A percentile compares a stretch with the other conserved stretches of the same genome.
These are phyloP conservation scores for Acleris cristana DNA, from an alignment of 2,888 invertebrate genomes.

Conservation along the genomic window DNA sequence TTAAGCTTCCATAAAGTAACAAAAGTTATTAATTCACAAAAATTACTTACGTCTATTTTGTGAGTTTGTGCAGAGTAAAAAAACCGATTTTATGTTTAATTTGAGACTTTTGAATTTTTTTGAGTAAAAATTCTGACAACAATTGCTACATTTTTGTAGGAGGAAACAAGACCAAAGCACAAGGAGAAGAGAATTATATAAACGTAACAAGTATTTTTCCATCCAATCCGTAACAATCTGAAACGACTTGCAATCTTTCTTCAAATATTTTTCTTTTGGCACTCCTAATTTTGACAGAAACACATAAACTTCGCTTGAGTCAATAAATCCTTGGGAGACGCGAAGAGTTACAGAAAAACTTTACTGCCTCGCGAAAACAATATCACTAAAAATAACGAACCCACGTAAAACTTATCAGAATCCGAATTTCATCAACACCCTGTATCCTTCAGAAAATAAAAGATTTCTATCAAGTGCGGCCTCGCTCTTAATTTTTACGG, in stretches of 20 bases:
- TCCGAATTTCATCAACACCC: slow-evolving; percentile 35
- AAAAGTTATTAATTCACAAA: too few relatives aligned
- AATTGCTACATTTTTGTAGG: too few relatives aligned
- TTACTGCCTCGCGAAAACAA: slow-evolving; percentile 21
- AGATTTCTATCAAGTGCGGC: slow-evolving; percentile 22
- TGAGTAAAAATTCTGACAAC: too few relatives aligned
- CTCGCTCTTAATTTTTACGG: slow-evolving; percentile 16
- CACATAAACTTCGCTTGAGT: slow-evolving; percentile 20
- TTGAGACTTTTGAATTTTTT: too few relatives aligned
- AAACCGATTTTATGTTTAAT: too few relatives aligned
- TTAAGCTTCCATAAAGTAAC: too few relatives aligned
- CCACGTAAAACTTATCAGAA: slow-evolving; percentile 32
- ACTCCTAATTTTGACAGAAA: slow-evolving; percentile 2
- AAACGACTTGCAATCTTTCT: not conserved
- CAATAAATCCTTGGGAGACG: slow-evolving; percentile 11
- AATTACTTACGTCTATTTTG: too few relatives aligned
- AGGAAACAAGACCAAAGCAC: too few relatives aligned
- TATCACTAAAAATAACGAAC: slow-evolving; percentile 33
- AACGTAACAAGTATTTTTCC: too few relatives aligned
- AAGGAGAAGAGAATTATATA: too few relatives aligned
- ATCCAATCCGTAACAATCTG: too few relatives aligned
- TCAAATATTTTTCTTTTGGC: not conserved
- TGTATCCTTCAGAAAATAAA: slow-evolving; percentile 26
- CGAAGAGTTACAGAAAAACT: slow-evolving; percentile 21
- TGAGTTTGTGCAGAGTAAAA: too few relatives aligned